Evolutionary conservation across 30 jellyfish, hydroid and myxozoan species (phyloP).

Genomic region (Haliclystus octoradiatus): DNA sequence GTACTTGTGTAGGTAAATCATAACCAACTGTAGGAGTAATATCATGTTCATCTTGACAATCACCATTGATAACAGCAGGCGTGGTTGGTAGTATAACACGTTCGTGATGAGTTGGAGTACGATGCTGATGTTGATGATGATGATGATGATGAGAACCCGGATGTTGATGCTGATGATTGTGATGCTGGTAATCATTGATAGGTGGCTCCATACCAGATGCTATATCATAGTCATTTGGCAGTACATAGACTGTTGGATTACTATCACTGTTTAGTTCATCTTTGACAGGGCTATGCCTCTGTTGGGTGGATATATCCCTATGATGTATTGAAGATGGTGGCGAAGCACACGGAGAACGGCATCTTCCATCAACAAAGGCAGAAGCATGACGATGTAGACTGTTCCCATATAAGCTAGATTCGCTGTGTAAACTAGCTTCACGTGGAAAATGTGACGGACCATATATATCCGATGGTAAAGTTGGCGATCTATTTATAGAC

Average conservation of each 20-base stretch:
- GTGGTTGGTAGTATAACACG: neutral
- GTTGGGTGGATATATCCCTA: neutral
- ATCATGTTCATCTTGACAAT: neutral
- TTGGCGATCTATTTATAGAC: neutral
- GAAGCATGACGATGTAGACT: neutral
- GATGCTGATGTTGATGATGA: conserved; percentile 23
- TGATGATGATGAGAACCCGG: no score
- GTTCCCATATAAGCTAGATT: neutral
- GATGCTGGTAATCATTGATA: conserved; percentile 42
- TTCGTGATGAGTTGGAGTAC: neutral
- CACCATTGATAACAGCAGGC: neutral
- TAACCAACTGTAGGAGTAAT: neutral
- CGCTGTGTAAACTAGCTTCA: neutral
- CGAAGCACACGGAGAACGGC: neutral
- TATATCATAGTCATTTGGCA: conserved; percentile 90
- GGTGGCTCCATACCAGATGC: conserved; percentile 73
- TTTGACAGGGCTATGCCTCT: neutral
- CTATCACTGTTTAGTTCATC: conserved; percentile 22
- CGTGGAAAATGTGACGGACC: neutral
- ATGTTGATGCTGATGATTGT: conserved; percentile 1
- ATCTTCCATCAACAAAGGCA: neutral
- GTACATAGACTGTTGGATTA: conserved; percentile 86
- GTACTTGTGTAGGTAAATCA: neutral
- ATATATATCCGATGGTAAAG: neutral
- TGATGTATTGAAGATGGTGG: neutral